Conservation (phyloP, 2,797 vertebrate genomes). For the Ctenopoma multispine region DNA sequence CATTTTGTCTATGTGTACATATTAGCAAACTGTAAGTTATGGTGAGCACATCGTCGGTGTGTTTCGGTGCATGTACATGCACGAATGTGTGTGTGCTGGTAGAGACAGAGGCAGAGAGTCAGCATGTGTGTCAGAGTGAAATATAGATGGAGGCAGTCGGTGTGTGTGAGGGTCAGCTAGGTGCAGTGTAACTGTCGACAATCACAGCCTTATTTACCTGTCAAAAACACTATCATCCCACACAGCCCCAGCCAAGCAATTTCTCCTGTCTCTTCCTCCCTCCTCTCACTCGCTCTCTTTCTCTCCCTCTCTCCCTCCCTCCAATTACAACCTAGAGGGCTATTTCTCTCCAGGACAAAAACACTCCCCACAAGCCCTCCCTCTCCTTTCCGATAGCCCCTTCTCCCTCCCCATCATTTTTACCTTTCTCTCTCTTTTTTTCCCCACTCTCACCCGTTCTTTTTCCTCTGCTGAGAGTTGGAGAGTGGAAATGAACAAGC, state of each 20-base stretch:
- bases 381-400: conserved; percentile 85
- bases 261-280: conserved; percentile 89
- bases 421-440: conserved; percentile 64
- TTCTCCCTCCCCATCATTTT: conserved; percentile 73
- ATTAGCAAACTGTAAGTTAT: conserved; percentile 36
- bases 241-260: conserved; percentile 88
- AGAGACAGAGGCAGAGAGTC: conserved; percentile 76
- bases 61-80: conserved; percentile 1
- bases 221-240: conserved; percentile 93
- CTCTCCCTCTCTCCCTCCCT: conserved; percentile 84
- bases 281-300: conserved; percentile 82
- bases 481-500: conserved; percentile 91
- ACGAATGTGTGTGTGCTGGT: conserved; percentile 25
- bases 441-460: conserved; percentile 73
- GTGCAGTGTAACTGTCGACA: conserved; percentile 92
- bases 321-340: conserved; percentile 90
- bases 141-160: conserved; percentile 86
- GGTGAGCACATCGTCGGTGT: conserved; percentile 8
- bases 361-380: conserved; percentile 84
- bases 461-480: conserved; percentile 86
- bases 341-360: conserved; percentile 90
- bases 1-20: neutral
- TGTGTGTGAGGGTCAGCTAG: conserved; percentile 87
- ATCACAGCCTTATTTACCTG: conserved; percentile 93
- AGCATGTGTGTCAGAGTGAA: conserved; percentile 87